These are phyloP conservation scores for Sanderia malayensis DNA, from an alignment of 30 jellyfish, hydroid and myxozoan species.

Conservation along the genomic window DNA sequence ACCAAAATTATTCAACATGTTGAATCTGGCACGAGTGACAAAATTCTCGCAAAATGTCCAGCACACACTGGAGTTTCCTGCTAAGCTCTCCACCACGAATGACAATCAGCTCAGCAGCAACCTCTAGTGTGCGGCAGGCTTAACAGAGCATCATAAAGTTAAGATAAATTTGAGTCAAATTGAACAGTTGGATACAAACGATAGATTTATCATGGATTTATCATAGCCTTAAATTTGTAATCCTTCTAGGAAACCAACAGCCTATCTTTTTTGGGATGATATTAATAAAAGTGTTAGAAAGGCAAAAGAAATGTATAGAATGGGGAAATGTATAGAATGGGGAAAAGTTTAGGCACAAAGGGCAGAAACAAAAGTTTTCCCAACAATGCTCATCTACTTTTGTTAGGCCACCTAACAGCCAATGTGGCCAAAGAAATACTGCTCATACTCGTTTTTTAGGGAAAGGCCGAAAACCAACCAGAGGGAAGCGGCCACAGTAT, in stretches of 20 bases:
- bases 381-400: constrained; percentile 1
- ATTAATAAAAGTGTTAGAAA: not conserved
- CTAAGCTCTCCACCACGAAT: no score
- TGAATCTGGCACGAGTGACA: no score
- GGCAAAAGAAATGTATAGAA: constrained; percentile 1
- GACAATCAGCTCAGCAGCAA: no score
- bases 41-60: no score
- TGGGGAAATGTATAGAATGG: no score
- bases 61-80: no score
- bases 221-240: not conserved
- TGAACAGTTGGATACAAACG: no score
- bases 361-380: not conserved
- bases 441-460: not conserved
- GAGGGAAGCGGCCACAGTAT: constrained; percentile 3
- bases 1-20: no score
- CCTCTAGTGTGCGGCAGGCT: no score
- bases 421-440: not conserved
- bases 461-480: constrained; percentile 1
- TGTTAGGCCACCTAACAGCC: constrained; percentile 1
- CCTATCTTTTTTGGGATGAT: not conserved
- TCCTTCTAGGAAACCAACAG: constrained; percentile 2
- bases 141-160: no score
- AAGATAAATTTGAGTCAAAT: no score
- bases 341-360: not conserved
- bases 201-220: no score